Percentiles rank a stretch among this genome's conserved stretches.
phyloP scores from a whole-genome alignment of 1,140 invertebrate genomes.

The Agrilus planipennis region DNA sequence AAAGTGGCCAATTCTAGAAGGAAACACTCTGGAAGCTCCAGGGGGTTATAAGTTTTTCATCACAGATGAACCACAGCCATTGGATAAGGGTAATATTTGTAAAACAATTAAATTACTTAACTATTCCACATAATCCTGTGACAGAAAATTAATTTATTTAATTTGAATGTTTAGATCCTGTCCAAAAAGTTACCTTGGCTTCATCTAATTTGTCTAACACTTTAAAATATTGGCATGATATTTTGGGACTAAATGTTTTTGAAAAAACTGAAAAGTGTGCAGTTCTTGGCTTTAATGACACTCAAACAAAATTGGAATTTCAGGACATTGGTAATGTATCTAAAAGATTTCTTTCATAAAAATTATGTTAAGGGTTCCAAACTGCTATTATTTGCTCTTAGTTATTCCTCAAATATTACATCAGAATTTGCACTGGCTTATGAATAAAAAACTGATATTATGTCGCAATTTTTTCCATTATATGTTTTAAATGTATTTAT shows the following conservation, averaged over 20 bases:
- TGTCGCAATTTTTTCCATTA: no score
- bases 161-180: conserved; percentile 51
- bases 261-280: conserved; percentile 45
- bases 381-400: no score
- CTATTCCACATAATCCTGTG: background rate
- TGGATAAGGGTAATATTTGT: conserved; percentile 43
- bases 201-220: conserved; percentile 67
- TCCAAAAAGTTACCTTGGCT: conserved; percentile 68
- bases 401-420: no score
- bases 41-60: conserved; percentile 86
- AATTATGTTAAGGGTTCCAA: no score
- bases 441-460: no score
- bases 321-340: conserved; percentile 50
- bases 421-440: no score
- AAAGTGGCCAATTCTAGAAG: conserved; percentile 46
- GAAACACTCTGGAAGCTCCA: conserved; percentile 57
- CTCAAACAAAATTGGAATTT: conserved; percentile 67
- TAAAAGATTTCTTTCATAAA: no score
- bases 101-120: background rate
- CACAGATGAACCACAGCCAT: conserved; percentile 53
- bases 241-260: conserved; percentile 63
- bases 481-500: no score
- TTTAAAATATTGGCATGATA: conserved; percentile 69
- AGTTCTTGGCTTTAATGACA: conserved; percentile 51
- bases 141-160: background rate